Base-by-base conservation (phyloP, 2,888 invertebrate genomes). In the Pimpla rufipes region DNA sequence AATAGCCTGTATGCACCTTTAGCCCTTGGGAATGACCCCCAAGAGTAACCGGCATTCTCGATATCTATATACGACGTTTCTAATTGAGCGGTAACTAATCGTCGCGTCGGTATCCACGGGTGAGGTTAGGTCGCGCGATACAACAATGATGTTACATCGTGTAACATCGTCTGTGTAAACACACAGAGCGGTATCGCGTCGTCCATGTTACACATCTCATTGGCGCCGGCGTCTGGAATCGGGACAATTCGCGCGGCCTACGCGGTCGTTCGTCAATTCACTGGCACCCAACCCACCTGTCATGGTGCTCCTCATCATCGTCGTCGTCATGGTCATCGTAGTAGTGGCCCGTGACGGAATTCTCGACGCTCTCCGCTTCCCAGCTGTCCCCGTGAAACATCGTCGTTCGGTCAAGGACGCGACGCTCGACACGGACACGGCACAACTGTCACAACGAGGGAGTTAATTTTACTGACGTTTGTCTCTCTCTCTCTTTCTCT, bases 341-440 rank as follows among this genome's bases (percentile, higher is more conserved):
- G 18, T 68, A 55, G 18, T 40, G 52, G 67, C 74, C 80, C 4
- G 50, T 35, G 13, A 66, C 64, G 73, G 70, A 40, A 57, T 81
- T 81, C n/a, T 81, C 83, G 50, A 71, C 62, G 47, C 52, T 73
- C 29, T 84, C 81, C 10, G 57, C 59, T 45, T 70, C 79, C 83
- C 84, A 81, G 59, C 76, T 78, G 64, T 68, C 78, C 18, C 79
- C 76, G 71, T 73, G 29, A 73, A 81, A 81, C 85, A 85, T 85
- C 45, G 68, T 40, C 45, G 18, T 21, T 57, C 35, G 66, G 71
- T 68, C 77, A 82, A 79, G 82, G 79, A 11, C 82, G 21, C 40
- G 18, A 40, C 59, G 16, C 7, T 2, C 40, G 62, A 18, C 62
- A 37, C 35, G 35, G 16, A n/a, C 29, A 59, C 67, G 29, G 21